phyloP scores from a whole-genome alignment of 37 sponge, comb jelly and placozoan genomes.

The Bolinopsis microptera region DNA sequence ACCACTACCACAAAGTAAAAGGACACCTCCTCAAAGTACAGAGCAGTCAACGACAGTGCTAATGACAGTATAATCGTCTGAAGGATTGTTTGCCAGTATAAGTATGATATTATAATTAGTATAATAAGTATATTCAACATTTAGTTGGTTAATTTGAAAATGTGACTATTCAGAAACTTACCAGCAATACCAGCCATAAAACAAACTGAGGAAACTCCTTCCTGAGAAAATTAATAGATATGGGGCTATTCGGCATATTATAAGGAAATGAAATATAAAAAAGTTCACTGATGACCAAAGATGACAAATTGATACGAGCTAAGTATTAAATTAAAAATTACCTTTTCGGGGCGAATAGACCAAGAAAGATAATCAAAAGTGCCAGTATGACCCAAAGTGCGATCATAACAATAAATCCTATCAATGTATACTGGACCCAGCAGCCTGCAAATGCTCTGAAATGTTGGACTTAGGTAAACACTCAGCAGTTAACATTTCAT shows the following conservation, averaged over 20 bases:
- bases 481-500: not conserved
- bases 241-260: no score
- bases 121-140: no score
- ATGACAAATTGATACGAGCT: no score
- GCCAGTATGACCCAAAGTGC: not conserved
- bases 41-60: not conserved
- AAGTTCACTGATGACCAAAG: no score
- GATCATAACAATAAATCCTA: not conserved
- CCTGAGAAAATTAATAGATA: constrained; percentile 10
- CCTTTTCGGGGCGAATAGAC: constrained; percentile 14
- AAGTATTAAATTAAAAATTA: no score
- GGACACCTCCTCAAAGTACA: not conserved
- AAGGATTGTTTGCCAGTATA: not conserved
- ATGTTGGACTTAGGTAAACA: not conserved
- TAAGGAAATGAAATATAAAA: no score
- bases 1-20: not conserved
- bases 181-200: not conserved
- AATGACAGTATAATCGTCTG: not conserved
- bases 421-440: not conserved
- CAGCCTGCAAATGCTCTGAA: constrained; percentile 13
- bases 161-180: no score
- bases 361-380: not conserved
- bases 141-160: no score
- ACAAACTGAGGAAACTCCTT: not conserved
- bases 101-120: no score